A percentile compares a stretch with the other conserved stretches of the same genome.
Evolutionary conservation across 1,140 invertebrate species (phyloP).

Genomic region (Choristoneura fumiferana): DNA sequence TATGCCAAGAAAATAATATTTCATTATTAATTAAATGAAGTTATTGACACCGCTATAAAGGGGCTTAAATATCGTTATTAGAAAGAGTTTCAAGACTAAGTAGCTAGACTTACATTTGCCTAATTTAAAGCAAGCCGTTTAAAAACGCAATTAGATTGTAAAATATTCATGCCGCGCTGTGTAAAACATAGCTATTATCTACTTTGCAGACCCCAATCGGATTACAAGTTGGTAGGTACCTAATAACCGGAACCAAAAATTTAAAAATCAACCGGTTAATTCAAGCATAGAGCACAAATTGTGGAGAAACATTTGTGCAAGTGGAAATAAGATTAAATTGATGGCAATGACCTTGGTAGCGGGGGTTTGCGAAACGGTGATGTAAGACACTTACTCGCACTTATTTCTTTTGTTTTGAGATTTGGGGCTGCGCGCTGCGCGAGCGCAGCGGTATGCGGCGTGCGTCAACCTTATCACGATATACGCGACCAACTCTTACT

Average conservation of each 20-base stretch:
- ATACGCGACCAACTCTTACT: conserved; percentile 1
- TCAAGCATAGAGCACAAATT: conserved; percentile 9
- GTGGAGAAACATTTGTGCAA: conserved; percentile 16
- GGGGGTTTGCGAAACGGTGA: conserved; percentile 8
- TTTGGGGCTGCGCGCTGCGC: too few relatives aligned
- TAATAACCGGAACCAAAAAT: conserved; percentile 9
- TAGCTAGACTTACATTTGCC: too few relatives aligned
- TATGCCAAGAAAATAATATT: too few relatives aligned
- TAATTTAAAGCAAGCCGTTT: too few relatives aligned
- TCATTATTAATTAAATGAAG: too few relatives aligned
- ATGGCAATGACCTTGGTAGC: background rate
- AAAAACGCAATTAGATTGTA: conserved; percentile 3
- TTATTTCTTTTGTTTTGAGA: conserved; percentile 7
- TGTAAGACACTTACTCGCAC: background rate
- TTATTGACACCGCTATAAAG: too few relatives aligned
- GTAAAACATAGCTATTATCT: conserved; percentile 13
- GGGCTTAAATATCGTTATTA: too few relatives aligned
- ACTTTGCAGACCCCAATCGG: background rate
- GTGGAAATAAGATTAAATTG: conserved; percentile 7
- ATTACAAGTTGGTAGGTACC: background rate
- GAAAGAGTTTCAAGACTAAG: too few relatives aligned
- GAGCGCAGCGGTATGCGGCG: conserved; percentile 4
- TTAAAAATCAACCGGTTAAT: conserved; percentile 8
- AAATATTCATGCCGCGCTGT: conserved; percentile 10
- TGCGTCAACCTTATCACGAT: conserved; percentile 8